Conservation (phyloP, 2,888 invertebrate genomes). For the Gisinianus flammeolus region DNA sequence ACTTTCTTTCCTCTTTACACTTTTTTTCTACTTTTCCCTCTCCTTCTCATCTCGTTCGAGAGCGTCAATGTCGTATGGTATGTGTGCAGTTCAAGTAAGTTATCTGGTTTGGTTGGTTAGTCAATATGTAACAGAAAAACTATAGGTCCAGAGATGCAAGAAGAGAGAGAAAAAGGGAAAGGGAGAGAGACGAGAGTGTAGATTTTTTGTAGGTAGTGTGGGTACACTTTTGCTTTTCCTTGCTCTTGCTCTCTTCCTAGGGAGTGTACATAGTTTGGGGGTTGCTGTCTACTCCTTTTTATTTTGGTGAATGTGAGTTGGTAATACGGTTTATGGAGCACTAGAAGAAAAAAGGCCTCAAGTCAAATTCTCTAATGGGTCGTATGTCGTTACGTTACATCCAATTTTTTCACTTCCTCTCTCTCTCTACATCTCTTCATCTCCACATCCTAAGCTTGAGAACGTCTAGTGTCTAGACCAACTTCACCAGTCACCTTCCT, state of each 20-base stretch:
- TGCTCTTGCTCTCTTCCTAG: neutral
- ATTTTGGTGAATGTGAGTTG: neutral
- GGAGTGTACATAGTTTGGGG: neutral
- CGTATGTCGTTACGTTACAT: constrained; percentile 53
- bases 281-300: neutral
- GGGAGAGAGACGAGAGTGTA: neutral
- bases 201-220: neutral
- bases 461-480: too few species aligned
- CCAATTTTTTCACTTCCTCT: constrained; percentile 46
- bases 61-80: too few species aligned
- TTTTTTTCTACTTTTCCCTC: too few species aligned
- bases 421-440: neutral
- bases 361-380: constrained; percentile 55
- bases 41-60: too few species aligned
- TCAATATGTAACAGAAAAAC: too few species aligned
- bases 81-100: too few species aligned
- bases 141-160: neutral
- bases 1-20: too few species aligned
- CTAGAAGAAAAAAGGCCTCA: constrained; percentile 41
- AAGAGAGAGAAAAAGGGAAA: neutral
- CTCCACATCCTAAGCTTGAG: neutral
- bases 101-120: too few species aligned
- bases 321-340: constrained; percentile 37
- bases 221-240: neutral
- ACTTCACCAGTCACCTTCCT: too few species aligned